These are phyloP conservation scores for Ruditapes philippinarum DNA, from an alignment of 1,140 invertebrate species.

Conservation along the genomic window DNA sequence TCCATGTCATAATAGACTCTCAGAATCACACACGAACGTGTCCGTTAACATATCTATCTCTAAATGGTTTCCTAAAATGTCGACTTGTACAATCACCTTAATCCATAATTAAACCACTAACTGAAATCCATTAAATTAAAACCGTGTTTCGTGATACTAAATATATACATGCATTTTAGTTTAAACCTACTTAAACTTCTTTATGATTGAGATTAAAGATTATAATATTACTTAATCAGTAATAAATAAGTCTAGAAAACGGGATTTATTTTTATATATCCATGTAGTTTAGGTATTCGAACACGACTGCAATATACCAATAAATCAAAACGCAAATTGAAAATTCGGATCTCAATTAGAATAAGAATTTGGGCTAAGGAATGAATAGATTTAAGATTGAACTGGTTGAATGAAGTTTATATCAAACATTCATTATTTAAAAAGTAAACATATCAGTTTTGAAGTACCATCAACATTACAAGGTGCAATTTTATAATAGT, in stretches of 20 bases:
- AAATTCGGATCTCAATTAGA: not conserved
- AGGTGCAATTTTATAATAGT: no score
- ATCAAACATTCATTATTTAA: slow-evolving; percentile 10
- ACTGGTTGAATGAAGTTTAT: not conserved
- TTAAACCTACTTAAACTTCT: slow-evolving; percentile 1
- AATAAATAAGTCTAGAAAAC: not conserved
- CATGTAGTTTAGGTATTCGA: no score
- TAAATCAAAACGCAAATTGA: not conserved
- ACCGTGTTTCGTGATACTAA: not conserved
- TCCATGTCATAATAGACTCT: slow-evolving; percentile 11
- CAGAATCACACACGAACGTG: not conserved
- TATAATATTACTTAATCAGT: slow-evolving; percentile 18
- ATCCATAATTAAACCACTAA: slow-evolving; percentile 10
- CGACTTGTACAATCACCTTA: not conserved
- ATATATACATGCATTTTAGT: not conserved
- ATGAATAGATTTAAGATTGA: slow-evolving; percentile 23
- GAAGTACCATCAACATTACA: not conserved
- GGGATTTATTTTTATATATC: not conserved
- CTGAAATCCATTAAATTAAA: not conserved
- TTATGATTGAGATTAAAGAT: slow-evolving; percentile 15
- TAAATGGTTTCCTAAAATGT: not conserved
- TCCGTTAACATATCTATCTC: not conserved
- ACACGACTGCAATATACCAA: no score
- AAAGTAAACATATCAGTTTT: slow-evolving; percentile 15
- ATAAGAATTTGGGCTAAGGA: not conserved